Conservation (phyloP, 2,797 vertebrate genomes). For the Sebastes wilsoni region DNA sequence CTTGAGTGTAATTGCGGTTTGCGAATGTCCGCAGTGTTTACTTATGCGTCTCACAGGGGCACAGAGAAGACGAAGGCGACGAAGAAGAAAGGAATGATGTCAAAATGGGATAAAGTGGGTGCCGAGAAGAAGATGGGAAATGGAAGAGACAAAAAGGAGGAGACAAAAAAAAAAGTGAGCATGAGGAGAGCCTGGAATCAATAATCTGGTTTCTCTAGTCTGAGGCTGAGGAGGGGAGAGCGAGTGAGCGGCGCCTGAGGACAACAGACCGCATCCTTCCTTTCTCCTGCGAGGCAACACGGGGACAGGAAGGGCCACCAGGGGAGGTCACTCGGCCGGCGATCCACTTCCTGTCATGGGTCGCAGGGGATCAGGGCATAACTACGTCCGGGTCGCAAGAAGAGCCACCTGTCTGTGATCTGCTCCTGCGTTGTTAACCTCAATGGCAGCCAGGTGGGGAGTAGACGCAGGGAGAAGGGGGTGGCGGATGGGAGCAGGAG, state of each 20-base stretch:
- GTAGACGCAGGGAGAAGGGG: not conserved
- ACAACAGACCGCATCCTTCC: conserved; percentile 90
- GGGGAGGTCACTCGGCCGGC: conserved; percentile 79
- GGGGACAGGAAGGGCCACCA: conserved; percentile 81
- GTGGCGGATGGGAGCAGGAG: not conserved
- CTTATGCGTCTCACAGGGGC: conserved; percentile 74
- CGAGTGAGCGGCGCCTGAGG: conserved; percentile 79
- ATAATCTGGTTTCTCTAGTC: conserved; percentile 80
- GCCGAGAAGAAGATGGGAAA: conserved; percentile 51
- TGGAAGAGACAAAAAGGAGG: conserved; percentile 40
- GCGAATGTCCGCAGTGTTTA: conserved; percentile 78
- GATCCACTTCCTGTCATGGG: conserved; percentile 72
- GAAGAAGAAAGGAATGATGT: conserved; percentile 42
- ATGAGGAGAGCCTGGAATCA: conserved; percentile 85
- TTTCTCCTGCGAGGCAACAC: conserved; percentile 84
- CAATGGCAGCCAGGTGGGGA: conserved; percentile 70
- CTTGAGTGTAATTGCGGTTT: conserved; percentile 56
- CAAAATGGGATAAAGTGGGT: conserved; percentile 53
- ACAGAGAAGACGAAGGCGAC: conserved; percentile 14
- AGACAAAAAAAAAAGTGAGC: conserved; percentile 1
- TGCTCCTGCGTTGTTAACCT: conserved; percentile 32
- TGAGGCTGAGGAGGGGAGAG: conserved; percentile 58
- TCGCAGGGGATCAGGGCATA: conserved; percentile 74
- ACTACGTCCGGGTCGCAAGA: conserved; percentile 72
- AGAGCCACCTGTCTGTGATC: conserved; percentile 74